phyloP scores from a whole-genome alignment of 2,888 invertebrate species.

The Eristalinus sepulchralis region DNA sequence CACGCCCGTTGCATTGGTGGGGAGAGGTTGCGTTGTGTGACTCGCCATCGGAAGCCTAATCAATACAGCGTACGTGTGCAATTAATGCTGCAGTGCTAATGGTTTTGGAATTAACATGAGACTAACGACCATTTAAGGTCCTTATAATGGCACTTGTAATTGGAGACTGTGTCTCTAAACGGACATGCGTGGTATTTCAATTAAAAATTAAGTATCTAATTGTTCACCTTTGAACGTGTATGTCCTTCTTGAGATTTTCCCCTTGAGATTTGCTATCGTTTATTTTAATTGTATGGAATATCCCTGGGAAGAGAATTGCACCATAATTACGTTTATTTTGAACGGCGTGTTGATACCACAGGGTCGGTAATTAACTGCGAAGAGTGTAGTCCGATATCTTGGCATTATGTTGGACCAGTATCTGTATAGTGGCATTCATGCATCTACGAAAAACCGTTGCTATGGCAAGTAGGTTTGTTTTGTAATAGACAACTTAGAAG shows the following conservation, averaged over 20 bases:
- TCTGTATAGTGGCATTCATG: no score
- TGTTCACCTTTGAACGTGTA: not conserved
- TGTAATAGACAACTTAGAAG: no score
- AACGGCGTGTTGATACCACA: no score
- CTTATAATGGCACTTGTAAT: not conserved
- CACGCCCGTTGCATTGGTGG: not conserved
- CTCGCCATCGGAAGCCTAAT: not conserved
- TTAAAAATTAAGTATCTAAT: not conserved
- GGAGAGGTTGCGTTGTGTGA: not conserved
- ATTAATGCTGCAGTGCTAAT: slow-evolving; percentile 7
- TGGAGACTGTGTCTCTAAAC: not conserved
- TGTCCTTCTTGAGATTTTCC: not conserved
- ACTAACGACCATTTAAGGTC: not conserved
- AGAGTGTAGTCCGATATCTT: no score
- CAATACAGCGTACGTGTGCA: not conserved
- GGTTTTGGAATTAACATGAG: not conserved
- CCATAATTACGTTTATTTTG: no score
- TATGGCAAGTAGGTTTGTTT: no score
- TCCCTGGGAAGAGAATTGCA: not conserved
- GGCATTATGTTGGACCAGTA: no score
- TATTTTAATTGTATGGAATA: not conserved
- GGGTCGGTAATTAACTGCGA: no score
- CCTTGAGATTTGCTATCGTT: not conserved
- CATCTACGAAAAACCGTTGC: no score
- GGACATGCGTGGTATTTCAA: not conserved